Evolutionary conservation across 1,140 invertebrate genomes (phyloP), one percentile per base, ranked within the genome.

Genomic region (Globodera rostochiensis): DNA sequence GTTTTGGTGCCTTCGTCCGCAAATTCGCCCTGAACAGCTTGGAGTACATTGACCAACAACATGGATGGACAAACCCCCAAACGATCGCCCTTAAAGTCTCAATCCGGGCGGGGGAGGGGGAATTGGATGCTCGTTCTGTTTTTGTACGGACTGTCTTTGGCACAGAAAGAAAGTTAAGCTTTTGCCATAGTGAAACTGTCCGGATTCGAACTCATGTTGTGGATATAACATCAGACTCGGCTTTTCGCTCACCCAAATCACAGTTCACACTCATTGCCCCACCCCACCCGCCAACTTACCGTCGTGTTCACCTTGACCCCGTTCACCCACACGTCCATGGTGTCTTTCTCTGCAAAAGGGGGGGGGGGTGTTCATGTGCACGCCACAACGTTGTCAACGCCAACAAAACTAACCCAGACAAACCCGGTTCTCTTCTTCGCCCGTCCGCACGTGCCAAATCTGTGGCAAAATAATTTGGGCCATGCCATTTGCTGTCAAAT

Each of bases 1-100:
- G 94, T 95, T 89, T 94, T 93, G n/a, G 94, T 95, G 66, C 94
- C 94, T 79, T 93, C 92, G 77, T 94, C 93, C 9, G 93, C 93
- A 90, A 95, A 95, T 87, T 93, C 93, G 69, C 93, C 94, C 93
- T 94, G 79, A 75, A 90, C 90, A 36, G 36, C 36, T 36, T 85
- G 36, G 71, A 36, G 47, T 25, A 9, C 25, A 50, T 66, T 19
- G 83, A 21, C 21, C 5, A 73, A 66, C 73, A 64, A 25, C 25
- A 25, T 25, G 25, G 1, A 25, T 25, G 15, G 36, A 11, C 66
- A 50, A n/a, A n/a, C n/a, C n/a, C n/a, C n/a, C n/a, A n/a, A n/a
- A n/a, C n/a, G n/a, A n/a, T n/a, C n/a, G n/a, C n/a, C n/a, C n/a
- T n/a, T n/a, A n/a, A n/a, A n/a, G n/a, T n/a, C n/a, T n/a, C n/a